A percentile compares a stretch with the other conserved stretches of the same genome.
These are phyloP conservation scores for Drosophila pseudoobscura DNA, from an alignment of 1,140 invertebrate genomes.

Conservation along the genomic window DNA sequence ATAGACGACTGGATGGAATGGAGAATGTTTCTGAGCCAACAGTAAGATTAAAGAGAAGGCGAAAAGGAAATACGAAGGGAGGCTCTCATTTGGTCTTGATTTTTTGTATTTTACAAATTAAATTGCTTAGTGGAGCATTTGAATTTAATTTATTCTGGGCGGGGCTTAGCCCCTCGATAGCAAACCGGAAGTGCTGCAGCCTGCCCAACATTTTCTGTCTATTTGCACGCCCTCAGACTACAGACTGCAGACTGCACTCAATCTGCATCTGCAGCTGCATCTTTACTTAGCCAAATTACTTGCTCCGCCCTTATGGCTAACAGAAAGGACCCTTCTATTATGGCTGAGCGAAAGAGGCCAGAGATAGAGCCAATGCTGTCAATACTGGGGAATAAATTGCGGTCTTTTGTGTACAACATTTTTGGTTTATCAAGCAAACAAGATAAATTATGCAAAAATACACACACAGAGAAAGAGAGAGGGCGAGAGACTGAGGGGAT, in stretches of 20 bases:
- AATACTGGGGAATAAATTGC: slow-evolving; percentile 50
- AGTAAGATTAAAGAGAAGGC: too few species aligned
- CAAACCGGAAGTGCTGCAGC: slow-evolving; percentile 6
- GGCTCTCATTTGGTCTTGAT: neutral
- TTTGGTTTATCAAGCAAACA: slow-evolving; percentile 63
- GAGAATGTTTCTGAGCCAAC: too few species aligned
- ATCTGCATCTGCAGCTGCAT: slow-evolving; percentile 24
- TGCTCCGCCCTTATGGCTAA: neutral
- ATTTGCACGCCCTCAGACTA: slow-evolving; percentile 31
- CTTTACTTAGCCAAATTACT: slow-evolving; percentile 70
- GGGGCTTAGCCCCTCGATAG: slow-evolving; percentile 11
- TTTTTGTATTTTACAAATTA: slow-evolving; percentile 42
- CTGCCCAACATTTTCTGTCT: slow-evolving; percentile 16
- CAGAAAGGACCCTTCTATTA: neutral
- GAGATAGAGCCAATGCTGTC: neutral
- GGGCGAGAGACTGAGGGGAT: neutral
- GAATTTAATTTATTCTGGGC: slow-evolving; percentile 43
- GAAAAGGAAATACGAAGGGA: slow-evolving; percentile 3
- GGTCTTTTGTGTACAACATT: slow-evolving; percentile 55
- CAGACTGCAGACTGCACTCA: slow-evolving; percentile 20
- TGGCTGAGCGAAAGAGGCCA: too few species aligned
- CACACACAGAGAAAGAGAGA: slow-evolving; percentile 17
- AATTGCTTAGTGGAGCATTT: slow-evolving; percentile 55
- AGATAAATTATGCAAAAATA: slow-evolving; percentile 77
- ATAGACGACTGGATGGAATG: neutral